Evolutionary conservation across 2,888 invertebrate species (phyloP).

Genomic region (Lycia hirtaria): DNA sequence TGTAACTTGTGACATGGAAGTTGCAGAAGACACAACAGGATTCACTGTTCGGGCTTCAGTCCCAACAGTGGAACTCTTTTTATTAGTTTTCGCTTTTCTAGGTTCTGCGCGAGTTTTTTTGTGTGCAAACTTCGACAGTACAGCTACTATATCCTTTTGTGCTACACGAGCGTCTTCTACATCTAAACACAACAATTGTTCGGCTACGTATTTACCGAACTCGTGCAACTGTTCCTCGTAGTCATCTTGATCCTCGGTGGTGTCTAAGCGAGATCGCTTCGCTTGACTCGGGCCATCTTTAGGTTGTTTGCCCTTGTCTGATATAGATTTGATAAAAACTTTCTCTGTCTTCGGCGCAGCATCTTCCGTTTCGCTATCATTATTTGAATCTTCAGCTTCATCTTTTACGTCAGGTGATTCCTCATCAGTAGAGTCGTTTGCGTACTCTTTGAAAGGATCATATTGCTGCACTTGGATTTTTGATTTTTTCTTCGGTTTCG

Average conservation of each 20-base stretch:
- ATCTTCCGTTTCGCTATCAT: not conserved
- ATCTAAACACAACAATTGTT: not conserved
- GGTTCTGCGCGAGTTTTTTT: not conserved
- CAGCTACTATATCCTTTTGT: not conserved
- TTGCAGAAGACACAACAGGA: not conserved
- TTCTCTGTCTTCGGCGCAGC: not conserved
- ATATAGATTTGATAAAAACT: not conserved
- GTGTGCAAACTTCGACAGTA: not conserved
- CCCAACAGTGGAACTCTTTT: not conserved
- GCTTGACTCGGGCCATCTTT: not conserved
- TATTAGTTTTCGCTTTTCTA: not conserved
- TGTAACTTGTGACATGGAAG: not conserved
- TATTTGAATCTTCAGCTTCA: not conserved
- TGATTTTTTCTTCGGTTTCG: too few relatives aligned
- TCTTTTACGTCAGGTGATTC: not conserved
- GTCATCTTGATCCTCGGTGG: not conserved
- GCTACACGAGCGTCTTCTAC: not conserved
- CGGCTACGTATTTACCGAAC: slow-evolving; percentile 3
- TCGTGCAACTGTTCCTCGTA: not conserved
- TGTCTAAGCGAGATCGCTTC: not conserved
- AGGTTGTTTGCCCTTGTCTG: not conserved
- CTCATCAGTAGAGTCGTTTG: not conserved
- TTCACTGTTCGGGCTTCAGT: not conserved
- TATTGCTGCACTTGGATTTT: not conserved
- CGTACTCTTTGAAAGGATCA: slow-evolving; percentile 6